These are phyloP conservation scores for Schizaphis graminum DNA, from an alignment of 2,888 invertebrate species.

Conservation along the genomic window DNA sequence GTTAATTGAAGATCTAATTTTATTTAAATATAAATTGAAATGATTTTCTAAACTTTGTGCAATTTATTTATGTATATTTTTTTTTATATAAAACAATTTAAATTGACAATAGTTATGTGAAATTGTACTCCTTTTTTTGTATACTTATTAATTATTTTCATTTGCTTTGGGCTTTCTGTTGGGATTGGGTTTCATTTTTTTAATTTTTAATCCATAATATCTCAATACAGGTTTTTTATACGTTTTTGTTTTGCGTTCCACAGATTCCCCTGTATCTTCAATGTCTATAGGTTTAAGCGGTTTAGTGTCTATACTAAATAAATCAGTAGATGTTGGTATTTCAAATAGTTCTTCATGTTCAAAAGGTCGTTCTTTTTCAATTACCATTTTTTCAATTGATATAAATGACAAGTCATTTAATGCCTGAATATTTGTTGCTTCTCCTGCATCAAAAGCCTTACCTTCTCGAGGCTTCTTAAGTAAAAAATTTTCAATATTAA, in stretches of 20 bases:
- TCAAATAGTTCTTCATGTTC: conserved; percentile 34
- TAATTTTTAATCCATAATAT: conserved; percentile 56
- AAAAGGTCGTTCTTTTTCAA: conserved; percentile 1
- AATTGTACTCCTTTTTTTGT: background rate
- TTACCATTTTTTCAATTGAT: conserved; percentile 29
- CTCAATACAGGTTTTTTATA: conserved; percentile 46
- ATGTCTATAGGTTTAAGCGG: background rate
- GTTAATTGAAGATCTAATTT: background rate
- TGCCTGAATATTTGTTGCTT: background rate
- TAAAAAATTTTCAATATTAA: conserved; percentile 48
- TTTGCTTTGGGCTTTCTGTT: background rate
- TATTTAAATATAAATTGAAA: background rate
- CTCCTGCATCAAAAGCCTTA: conserved; percentile 45
- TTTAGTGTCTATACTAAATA: conserved; percentile 53
- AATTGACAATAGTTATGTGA: background rate
- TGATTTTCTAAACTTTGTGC: background rate
- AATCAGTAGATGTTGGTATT: conserved; percentile 19
- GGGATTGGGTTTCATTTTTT: conserved; percentile 53
- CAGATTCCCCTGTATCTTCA: conserved; percentile 48
- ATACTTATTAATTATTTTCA: background rate
- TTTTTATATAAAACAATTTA: background rate
- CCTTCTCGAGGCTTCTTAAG: conserved; percentile 59
- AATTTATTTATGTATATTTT: conserved; percentile 22
- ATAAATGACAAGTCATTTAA: conserved; percentile 49
- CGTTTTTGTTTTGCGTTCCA: conserved; percentile 18